phyloP scores from a whole-genome alignment of 2,113 vertebrate species.

The Scortum barcoo region DNA sequence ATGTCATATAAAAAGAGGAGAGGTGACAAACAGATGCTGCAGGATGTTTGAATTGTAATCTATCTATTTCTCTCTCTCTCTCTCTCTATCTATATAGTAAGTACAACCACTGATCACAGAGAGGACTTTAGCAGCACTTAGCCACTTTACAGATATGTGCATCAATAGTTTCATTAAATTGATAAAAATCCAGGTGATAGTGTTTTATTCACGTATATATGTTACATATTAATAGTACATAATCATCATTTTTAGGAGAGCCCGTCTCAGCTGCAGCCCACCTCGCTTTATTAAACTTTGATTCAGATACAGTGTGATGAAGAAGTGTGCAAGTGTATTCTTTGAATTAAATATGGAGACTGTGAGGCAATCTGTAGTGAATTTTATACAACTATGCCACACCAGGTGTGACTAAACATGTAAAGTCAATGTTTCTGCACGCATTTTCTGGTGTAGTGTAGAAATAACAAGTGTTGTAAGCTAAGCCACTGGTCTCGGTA shows the following conservation, averaged over 20 bases:
- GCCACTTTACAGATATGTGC: too few species aligned
- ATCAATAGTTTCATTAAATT: too few species aligned
- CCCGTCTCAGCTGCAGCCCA: not conserved
- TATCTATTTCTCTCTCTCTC: too few species aligned
- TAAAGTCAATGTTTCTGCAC: slow-evolving; percentile 14
- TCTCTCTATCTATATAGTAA: too few species aligned
- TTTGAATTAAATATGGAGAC: not conserved
- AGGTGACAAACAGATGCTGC: not conserved
- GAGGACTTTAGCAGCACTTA: not conserved
- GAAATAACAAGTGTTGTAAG: slow-evolving; percentile 9
- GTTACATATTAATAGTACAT: too few species aligned
- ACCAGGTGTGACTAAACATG: not conserved
- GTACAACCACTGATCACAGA: not conserved
- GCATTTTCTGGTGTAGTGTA: not conserved
- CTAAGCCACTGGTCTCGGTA: slow-evolving; percentile 1
- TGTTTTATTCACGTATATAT: too few species aligned
- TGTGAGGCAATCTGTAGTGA: not conserved
- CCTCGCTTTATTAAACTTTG: not conserved
- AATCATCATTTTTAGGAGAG: too few species aligned
- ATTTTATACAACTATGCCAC: not conserved
- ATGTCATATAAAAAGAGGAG: not conserved
- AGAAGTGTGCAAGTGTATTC: not conserved
- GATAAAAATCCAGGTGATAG: too few species aligned
- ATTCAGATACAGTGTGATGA: not conserved
- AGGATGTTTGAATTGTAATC: slow-evolving; percentile 16